A percentile compares a stretch with the other conserved stretches of the same genome.
phyloP scores from a whole-genome alignment of 2,113 vertebrate genomes.

The Macroglossus sobrinus region DNA sequence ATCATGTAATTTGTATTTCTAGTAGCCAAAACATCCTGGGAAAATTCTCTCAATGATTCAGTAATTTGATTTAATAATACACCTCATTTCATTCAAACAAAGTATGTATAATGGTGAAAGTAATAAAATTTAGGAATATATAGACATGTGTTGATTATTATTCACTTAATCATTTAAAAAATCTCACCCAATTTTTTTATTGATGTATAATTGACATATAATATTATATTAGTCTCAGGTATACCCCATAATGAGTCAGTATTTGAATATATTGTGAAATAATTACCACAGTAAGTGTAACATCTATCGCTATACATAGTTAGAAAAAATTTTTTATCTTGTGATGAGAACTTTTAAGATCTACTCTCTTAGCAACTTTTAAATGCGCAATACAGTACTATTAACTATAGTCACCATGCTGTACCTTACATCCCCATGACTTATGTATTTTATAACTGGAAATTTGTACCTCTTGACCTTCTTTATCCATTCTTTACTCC shows the following conservation, averaged over 20 bases:
- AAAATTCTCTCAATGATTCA: neutral
- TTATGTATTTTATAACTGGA: neutral
- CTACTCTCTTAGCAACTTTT: neutral
- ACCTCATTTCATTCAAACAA: neutral
- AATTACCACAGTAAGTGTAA: neutral
- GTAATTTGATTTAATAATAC: conserved; percentile 20
- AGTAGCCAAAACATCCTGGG: neutral
- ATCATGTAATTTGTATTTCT: neutral
- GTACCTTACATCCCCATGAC: neutral
- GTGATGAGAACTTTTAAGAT: neutral
- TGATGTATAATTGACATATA: neutral
- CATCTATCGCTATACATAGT: neutral
- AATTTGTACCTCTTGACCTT: neutral
- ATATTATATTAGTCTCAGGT: neutral
- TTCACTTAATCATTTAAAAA: neutral
- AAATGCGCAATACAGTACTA: neutral
- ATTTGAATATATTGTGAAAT: neutral
- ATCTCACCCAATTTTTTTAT: neutral
- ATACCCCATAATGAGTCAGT: neutral
- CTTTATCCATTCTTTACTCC: neutral
- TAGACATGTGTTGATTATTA: neutral
- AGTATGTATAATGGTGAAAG: neutral
- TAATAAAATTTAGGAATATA: neutral
- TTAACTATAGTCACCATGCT: neutral
- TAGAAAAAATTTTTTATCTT: neutral